phyloP scores from a whole-genome alignment of 2,113 vertebrate species.

The Xerus inauris region DNA sequence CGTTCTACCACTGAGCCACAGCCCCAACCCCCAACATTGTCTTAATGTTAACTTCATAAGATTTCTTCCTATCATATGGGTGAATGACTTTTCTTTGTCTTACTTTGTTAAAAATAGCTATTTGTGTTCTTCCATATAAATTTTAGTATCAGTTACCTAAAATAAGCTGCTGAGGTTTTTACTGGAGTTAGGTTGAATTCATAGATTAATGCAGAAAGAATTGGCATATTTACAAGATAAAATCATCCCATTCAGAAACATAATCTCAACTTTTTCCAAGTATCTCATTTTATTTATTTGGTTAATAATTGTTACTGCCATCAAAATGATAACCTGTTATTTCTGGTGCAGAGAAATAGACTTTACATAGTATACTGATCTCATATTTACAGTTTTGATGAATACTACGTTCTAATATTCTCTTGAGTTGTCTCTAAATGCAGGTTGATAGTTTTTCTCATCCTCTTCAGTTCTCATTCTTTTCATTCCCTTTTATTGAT shows the following conservation, averaged over 20 bases:
- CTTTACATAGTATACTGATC: background rate
- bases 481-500: constrained; percentile 1
- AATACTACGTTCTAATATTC: constrained; percentile 18
- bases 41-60: background rate
- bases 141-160: constrained; percentile 25
- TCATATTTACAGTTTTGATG: constrained; percentile 26
- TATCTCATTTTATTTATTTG: background rate
- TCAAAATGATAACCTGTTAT: background rate
- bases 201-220: background rate
- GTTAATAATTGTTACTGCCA: background rate
- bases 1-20: no score
- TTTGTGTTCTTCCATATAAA: background rate
- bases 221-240: background rate
- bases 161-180: background rate
- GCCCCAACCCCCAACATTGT: no score
- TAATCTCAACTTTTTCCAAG: background rate
- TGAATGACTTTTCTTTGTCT: background rate
- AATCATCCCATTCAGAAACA: background rate
- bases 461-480: background rate
- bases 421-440: background rate
- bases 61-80: background rate
- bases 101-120: constrained; percentile 21
- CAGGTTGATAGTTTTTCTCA: background rate
- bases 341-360: background rate
- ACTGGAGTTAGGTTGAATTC: background rate